Conservation (phyloP, 92 coral and sea anemone genomes). For the Zoanthus sansibaricus region DNA sequence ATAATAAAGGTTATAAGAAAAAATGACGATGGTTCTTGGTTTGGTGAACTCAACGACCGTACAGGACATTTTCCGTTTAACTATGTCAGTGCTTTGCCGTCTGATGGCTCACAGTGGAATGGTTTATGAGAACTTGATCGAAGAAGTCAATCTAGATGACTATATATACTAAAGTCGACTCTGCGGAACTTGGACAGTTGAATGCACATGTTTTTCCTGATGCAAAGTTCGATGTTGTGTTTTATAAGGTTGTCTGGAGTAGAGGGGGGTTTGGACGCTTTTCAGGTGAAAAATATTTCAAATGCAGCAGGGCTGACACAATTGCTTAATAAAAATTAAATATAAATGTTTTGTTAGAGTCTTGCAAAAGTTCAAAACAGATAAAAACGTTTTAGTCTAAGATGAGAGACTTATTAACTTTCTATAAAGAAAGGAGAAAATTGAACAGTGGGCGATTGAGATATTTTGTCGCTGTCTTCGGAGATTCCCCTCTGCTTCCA, state of each 20-base stretch:
- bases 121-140: slow-evolving; percentile 26
- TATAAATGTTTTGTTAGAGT: background rate
- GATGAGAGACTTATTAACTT: too few relatives aligned
- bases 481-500: background rate
- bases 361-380: background rate
- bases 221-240: background rate
- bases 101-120: slow-evolving; percentile 45
- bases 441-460: background rate
- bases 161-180: background rate
- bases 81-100: slow-evolving; percentile 58
- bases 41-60: slow-evolving; percentile 88
- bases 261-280: background rate
- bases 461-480: background rate
- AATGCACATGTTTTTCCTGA: slow-evolving; percentile 29
- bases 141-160: background rate
- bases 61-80: slow-evolving; percentile 91
- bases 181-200: background rate
- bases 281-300: background rate
- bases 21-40: slow-evolving; percentile 95
- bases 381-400: too few relatives aligned
- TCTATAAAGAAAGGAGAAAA: background rate
- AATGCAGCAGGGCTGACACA: background rate
- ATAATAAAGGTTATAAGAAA: slow-evolving; percentile 81
- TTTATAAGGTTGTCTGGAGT: background rate
- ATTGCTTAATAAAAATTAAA: too few relatives aligned